A percentile compares a stretch with the other conserved stretches of the same genome.
Evolutionary conservation across 1,140 invertebrate species (phyloP).

Genomic region (Episyrphus balteatus): DNA sequence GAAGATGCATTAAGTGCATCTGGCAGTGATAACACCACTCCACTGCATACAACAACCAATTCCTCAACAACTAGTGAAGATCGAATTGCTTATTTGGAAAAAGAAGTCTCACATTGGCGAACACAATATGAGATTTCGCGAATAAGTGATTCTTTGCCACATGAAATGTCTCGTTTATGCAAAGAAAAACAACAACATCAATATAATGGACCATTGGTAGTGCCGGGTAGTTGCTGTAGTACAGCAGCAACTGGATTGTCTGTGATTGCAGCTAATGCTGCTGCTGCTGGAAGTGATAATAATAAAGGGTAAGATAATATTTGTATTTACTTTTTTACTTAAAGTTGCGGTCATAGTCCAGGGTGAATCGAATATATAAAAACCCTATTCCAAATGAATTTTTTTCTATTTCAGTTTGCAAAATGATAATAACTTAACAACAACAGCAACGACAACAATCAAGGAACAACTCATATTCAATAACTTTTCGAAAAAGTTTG

Average conservation of each 20-base stretch:
- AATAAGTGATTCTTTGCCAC: conserved; percentile 35
- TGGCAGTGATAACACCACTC: conserved; percentile 31
- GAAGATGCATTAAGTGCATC: conserved; percentile 46
- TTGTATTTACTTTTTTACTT: no score
- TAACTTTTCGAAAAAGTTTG: conserved; percentile 28
- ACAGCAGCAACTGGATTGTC: conserved; percentile 26
- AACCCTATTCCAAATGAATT: neutral
- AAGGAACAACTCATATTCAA: conserved; percentile 32
- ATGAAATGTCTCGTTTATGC: conserved; percentile 1
- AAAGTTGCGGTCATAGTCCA: no score
- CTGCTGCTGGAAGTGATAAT: neutral
- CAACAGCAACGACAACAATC: conserved; percentile 14
- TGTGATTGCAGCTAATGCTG: conserved; percentile 12
- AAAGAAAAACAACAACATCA: conserved; percentile 1
- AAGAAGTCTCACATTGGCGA: conserved; percentile 47
- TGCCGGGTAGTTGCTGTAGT: conserved; percentile 18
- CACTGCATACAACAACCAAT: conserved; percentile 17
- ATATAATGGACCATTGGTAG: no score
- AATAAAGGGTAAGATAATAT: conserved; percentile 7
- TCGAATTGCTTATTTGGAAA: conserved; percentile 37
- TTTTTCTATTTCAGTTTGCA: neutral
- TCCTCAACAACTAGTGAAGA: conserved; percentile 15
- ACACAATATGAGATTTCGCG: conserved; percentile 45
- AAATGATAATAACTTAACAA: conserved; percentile 8
- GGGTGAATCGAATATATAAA: conserved; percentile 1